These are phyloP conservation scores for Gerris lacustris DNA, from an alignment of 2,888 invertebrate species.

Conservation along the genomic window DNA sequence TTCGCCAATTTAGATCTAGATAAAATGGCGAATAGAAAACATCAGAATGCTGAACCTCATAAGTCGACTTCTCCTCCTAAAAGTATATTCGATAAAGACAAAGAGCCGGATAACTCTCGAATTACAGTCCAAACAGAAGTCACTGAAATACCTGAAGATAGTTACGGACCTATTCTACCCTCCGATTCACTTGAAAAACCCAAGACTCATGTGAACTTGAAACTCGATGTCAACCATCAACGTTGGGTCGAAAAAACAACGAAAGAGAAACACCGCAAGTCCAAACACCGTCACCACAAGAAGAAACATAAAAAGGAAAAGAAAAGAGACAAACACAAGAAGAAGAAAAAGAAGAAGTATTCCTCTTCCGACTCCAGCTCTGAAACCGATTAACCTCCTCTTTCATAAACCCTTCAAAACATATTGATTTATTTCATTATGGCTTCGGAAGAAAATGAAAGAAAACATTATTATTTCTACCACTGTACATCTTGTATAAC, in stretches of 20 bases:
- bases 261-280: constrained; percentile 22
- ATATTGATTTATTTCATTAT: too few species aligned
- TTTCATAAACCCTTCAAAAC: too few species aligned
- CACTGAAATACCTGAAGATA: constrained; percentile 11
- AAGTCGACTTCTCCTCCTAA: constrained; percentile 6
- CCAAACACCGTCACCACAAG: constrained; percentile 21
- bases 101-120: constrained; percentile 17
- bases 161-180: constrained; percentile 24
- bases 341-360: constrained; percentile 21
- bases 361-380: not conserved
- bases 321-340: constrained; percentile 25
- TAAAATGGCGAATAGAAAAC: constrained; percentile 36
- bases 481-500: too few species aligned
- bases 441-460: too few species aligned
- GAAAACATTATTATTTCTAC: too few species aligned
- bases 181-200: constrained; percentile 15
- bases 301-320: constrained; percentile 24
- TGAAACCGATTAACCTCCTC: not conserved
- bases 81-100: constrained; percentile 21
- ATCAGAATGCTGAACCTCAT: not conserved
- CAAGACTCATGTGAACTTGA: not conserved
- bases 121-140: constrained; percentile 17
- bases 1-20: constrained; percentile 55
- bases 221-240: constrained; percentile 16
- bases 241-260: constrained; percentile 23